Conservation (phyloP, 2,113 vertebrate species). For the Leiothrix lutea region DNA sequence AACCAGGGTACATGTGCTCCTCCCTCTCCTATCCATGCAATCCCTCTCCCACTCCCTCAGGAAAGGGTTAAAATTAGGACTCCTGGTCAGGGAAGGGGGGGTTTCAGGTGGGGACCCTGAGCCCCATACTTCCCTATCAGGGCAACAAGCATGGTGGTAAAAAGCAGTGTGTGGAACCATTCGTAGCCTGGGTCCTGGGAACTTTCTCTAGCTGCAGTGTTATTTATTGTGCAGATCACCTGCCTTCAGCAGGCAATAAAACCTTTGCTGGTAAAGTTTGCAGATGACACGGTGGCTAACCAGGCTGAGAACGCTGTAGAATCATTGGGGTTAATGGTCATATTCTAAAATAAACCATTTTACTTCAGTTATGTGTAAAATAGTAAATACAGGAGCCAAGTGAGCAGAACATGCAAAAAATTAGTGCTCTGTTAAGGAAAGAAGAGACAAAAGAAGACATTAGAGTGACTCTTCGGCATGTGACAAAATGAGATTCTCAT, state of each 20-base stretch:
- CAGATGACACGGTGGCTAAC: background rate
- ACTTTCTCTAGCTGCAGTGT: background rate
- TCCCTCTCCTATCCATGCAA: background rate
- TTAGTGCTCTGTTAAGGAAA: background rate
- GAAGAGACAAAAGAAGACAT: background rate
- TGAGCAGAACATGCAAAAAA: background rate
- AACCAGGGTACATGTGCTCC: fast-evolving
- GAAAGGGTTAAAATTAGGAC: background rate
- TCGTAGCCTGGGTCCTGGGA: background rate
- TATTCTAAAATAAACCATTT: background rate
- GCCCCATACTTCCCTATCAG: background rate
- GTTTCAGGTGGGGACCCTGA: background rate
- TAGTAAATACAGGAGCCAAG: background rate
- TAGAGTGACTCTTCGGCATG: background rate
- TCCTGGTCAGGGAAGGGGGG: background rate
- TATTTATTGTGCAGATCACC: background rate
- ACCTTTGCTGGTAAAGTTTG: background rate
- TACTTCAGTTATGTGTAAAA: background rate
- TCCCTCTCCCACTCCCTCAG: background rate
- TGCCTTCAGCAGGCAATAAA: background rate
- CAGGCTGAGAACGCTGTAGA: background rate
- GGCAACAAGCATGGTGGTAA: background rate
- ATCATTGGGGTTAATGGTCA: background rate
- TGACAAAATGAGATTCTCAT: background rate
- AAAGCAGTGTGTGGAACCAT: background rate